Base-by-base conservation (phyloP, 2,113 vertebrate genomes). In the Tyto alba region DNA sequence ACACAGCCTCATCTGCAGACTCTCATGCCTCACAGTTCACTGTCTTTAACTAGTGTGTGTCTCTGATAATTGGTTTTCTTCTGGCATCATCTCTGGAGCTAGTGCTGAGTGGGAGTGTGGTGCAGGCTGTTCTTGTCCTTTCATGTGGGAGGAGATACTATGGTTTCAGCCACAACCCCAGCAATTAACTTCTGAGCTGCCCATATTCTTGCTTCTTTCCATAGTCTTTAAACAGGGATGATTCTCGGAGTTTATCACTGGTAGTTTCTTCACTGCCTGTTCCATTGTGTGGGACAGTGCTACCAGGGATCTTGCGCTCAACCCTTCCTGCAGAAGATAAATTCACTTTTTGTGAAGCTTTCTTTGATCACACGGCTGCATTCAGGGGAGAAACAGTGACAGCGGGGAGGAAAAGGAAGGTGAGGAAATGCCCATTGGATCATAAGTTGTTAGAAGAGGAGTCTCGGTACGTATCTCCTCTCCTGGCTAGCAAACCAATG, bases 61-160 rank as follows among this genome's bases (percentile, higher is more conserved):
- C n/a, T 96, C 85, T 92, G 64, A 93, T 95, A 96, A 96, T 89
- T 95, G 79, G 47, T 63, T 93, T 97, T 87, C 72, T 75, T 92
- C 86, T 81, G 85, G 41, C 59, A 59, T 80, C 12, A 2, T 66
- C 19, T 84, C 56, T 89, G 56, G 45, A 87, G 43, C 47, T 69
- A 79, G 41, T 38, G 53, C 89, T 73, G 73, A 82, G 73, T 63
- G 75, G 38, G 68, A 92, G 47, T 75, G 60, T 26, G 56, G 40
- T 30, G 50, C 77, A 93, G 85, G 30, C 79, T 92, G 76, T 77
- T 92, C 56, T 81, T 89, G 43, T 92, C 56, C 62, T 90, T 94
- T 93, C 48, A 89, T 75, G 80, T 85, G 56, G 63, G 78, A 95
- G 34, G 41, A 79, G 66, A 50, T 53, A 38, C 45, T 79, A 40